Percentiles rank a stretch among this genome's conserved stretches.
Evolutionary conservation across 2,888 invertebrate species (phyloP).

Genomic region (Plusia festucae): DNA sequence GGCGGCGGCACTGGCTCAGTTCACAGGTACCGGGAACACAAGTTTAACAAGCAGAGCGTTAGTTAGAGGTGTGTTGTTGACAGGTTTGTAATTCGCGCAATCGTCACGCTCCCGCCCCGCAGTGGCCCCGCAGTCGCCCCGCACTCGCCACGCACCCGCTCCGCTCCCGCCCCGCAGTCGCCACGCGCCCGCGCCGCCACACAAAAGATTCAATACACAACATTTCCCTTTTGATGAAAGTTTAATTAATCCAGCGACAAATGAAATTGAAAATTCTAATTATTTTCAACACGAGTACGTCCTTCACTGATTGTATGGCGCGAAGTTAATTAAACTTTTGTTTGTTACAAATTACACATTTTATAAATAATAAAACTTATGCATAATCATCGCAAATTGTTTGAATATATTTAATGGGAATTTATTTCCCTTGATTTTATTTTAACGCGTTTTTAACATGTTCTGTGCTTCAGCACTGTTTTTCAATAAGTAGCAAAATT

Average conservation of each 20-base stretch:
- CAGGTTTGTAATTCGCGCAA: constrained; percentile 26
- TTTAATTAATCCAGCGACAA: constrained; percentile 49
- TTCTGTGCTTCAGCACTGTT: not conserved
- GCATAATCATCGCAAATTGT: constrained; percentile 1
- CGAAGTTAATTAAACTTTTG: not conserved
- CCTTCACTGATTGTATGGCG: constrained; percentile 8
- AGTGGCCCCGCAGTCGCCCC: constrained; percentile 3
- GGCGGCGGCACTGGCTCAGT: constrained; percentile 3
- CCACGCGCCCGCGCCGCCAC: constrained; percentile 12
- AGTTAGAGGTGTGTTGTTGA: constrained; percentile 32
- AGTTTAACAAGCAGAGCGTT: constrained; percentile 27
- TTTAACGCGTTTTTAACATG: not conserved
- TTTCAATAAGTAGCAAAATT: not conserved
- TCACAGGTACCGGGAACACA: constrained; percentile 1
- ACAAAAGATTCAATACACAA: constrained; percentile 49
- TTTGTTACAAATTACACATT: constrained; percentile 15
- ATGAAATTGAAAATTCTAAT: constrained; percentile 52
- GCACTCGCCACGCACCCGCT: constrained; percentile 12
- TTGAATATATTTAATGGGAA: not conserved
- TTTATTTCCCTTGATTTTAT: not conserved
- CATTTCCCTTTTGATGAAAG: constrained; percentile 49
- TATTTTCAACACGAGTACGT: constrained; percentile 26
- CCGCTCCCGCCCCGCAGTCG: constrained; percentile 8
- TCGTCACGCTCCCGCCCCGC: not conserved
- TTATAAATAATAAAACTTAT: not conserved